Base-by-base conservation (phyloP, 2,113 vertebrate genomes). In the Corythaeola cristata region DNA sequence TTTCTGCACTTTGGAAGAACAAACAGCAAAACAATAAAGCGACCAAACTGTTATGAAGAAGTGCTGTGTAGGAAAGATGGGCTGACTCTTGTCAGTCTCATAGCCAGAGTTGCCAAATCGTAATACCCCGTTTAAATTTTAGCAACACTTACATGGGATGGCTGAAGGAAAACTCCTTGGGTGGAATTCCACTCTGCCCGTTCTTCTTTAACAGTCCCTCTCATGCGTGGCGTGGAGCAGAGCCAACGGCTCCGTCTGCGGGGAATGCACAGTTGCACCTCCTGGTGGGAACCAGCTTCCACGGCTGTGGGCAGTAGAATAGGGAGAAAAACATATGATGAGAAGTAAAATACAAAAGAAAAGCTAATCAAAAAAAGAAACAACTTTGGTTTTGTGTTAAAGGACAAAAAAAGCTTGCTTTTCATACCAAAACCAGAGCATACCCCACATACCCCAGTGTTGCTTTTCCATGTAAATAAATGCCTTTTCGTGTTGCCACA, bases 1-100 rank as follows among this genome's bases (percentile, higher is more conserved):
- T 96, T 93, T 93, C 84, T 89, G 95, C 68, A 90, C 93, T 91
- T 85, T 71, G 90, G 85, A 95, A 96, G 81, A 96, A 94, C 32
- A 90, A 97, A 93, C 89, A 96, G 64, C 19, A 72, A 89, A 96
- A 96, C 94, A 91, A 85, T 95, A 74, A 64, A 93, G 85, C 77
- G 47, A 90, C 66, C 79, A 91, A 89, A 67, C 32, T 92, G 75
- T 69, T 89, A 94, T 0, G 27, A 63, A 76, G 94, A 97, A 87
- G 60, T 30, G 64, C 66, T 69, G 45, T 8, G 32, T 7, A 69
- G 74, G 50, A 52, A 53, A 79, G 79, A 41, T 4, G 35, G 72
- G 63, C 28, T 50, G 74, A 39, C 50, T 41, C 10, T 30, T 41
- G 22, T 9, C n/a, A n/a, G n/a, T n/a, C 11, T 12, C 27, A 32